A percentile compares a stretch with the other conserved stretches of the same genome.
These are phyloP conservation scores for Opisthocomus hoazin DNA, from an alignment of 2,113 vertebrate genomes.

Conservation along the genomic window DNA sequence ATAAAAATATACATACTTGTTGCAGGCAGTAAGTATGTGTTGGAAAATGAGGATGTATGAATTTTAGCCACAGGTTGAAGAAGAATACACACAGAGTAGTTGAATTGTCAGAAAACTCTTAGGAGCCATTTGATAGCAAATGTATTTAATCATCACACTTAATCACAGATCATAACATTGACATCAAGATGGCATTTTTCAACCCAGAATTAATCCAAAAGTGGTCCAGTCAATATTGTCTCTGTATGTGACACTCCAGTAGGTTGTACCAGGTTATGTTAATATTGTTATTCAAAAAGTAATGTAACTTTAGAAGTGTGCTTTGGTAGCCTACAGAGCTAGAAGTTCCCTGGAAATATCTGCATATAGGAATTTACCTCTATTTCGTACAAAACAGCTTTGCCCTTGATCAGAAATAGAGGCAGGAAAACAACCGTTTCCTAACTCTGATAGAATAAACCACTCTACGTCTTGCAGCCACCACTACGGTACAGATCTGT, in stretches of 20 bases:
- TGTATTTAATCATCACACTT: conserved; percentile 18
- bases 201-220: background rate
- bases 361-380: background rate
- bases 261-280: background rate
- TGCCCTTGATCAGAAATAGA: background rate
- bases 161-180: background rate
- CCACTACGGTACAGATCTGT: background rate
- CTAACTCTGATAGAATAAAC: fast-evolving
- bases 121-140: background rate
- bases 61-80: background rate
- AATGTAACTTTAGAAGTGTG: background rate
- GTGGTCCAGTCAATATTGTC: conserved; percentile 16
- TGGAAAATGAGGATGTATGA: background rate
- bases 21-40: background rate
- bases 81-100: background rate
- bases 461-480: background rate
- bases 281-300: background rate
- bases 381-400: background rate
- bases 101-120: background rate
- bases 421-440: background rate
- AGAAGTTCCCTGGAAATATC: background rate
- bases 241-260: background rate
- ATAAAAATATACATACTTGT: background rate
- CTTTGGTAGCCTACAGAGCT: background rate
- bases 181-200: conserved; percentile 18